Evolutionary conservation across 1,140 invertebrate species (phyloP).

Genomic region (Caenorhabditis briggsae): DNA sequence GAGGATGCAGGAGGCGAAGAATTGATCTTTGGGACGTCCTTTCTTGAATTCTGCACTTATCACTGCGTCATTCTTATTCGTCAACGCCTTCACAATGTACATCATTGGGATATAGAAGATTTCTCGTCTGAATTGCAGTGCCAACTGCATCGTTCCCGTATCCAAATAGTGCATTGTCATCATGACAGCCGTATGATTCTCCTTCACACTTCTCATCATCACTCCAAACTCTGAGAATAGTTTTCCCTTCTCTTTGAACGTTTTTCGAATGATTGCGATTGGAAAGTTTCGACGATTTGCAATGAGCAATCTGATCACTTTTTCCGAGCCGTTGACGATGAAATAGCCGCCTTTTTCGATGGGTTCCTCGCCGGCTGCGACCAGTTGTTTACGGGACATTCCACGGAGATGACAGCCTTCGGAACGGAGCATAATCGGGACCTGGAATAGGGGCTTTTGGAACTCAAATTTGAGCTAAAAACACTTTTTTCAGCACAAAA

Average conservation of each 20-base stretch:
- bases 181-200: conserved; percentile 74
- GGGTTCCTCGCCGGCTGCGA: conserved; percentile 72
- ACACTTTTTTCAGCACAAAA: too few relatives aligned
- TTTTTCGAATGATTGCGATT: conserved; percentile 71
- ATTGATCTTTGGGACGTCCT: conserved; percentile 67
- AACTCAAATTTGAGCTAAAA: too few relatives aligned
- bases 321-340: conserved; percentile 76
- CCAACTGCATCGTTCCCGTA: conserved; percentile 71
- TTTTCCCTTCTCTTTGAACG: conserved; percentile 73
- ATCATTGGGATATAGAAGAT: conserved; percentile 77
- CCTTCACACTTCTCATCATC: conserved; percentile 75
- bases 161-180: conserved; percentile 76
- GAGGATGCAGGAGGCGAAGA: conserved; percentile 69
- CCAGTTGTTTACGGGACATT: conserved; percentile 68
- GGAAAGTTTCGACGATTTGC: conserved; percentile 76
- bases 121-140: conserved; percentile 75
- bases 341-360: conserved; percentile 76
- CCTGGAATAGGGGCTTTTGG: too few relatives aligned
- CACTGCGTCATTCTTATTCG: conserved; percentile 69
- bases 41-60: conserved; percentile 54
- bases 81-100: conserved; percentile 74
- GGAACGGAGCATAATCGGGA: conserved; percentile 76
- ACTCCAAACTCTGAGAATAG: conserved; percentile 76
- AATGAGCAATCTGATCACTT: conserved; percentile 74
- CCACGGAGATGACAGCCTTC: conserved; percentile 73